These are phyloP conservation scores for Xiphophorus maculatus DNA, from an alignment of 2,113 vertebrate species.

Conservation along the genomic window DNA sequence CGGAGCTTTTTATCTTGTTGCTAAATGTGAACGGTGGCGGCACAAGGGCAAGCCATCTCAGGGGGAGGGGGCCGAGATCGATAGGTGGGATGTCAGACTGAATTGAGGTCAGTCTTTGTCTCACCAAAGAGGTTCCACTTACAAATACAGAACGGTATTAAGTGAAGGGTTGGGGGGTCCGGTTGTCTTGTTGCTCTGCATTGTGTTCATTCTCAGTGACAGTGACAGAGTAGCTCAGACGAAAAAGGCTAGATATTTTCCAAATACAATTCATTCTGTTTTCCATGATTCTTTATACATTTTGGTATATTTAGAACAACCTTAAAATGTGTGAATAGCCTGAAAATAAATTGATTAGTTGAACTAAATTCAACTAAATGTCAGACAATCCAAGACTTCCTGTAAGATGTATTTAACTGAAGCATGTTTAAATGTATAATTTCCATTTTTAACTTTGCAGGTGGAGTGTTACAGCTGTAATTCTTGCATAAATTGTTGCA, in stretches of 20 bases:
- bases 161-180: conserved; percentile 22
- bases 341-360: no score
- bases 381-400: not conserved
- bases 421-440: not conserved
- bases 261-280: not conserved
- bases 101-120: conserved; percentile 82
- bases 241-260: not conserved
- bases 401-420: not conserved
- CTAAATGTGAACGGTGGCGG: conserved; percentile 54
- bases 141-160: conserved; percentile 54
- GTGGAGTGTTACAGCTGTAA: no score
- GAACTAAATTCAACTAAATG: no score
- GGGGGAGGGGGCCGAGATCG: conserved; percentile 60
- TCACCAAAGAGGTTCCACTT: conserved; percentile 71
- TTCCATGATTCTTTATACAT: no score
- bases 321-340: no score
- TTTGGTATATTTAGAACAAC: no score
- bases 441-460: no score
- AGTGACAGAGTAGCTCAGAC: not conserved
- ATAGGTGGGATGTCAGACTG: conserved; percentile 79
- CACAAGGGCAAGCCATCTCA: conserved; percentile 68
- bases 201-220: conserved; percentile 30
- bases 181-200: conserved; percentile 18
- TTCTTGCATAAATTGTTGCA: no score
- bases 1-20: conserved; percentile 39